These are phyloP conservation scores for Astyanax mexicanus DNA, from an alignment of 2,797 vertebrate species.

Conservation along the genomic window DNA sequence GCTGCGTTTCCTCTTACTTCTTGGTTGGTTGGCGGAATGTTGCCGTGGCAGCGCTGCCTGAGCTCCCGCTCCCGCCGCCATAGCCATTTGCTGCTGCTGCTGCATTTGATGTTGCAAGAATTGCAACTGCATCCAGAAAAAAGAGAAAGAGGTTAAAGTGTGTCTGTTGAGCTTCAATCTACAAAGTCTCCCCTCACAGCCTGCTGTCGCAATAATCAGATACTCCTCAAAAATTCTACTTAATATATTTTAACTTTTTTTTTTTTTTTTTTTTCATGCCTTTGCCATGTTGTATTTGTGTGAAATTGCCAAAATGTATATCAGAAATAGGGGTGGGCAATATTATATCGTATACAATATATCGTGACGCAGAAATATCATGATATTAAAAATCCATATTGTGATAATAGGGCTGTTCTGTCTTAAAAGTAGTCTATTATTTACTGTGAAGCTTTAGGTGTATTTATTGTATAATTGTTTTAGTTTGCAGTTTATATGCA, in stretches of 20 bases:
- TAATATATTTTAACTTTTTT: no score
- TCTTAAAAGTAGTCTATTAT: no score
- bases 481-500: no score
- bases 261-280: not conserved
- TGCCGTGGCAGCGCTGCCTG: slow-evolving; percentile 82
- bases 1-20: slow-evolving; percentile 95
- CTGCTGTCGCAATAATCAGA: not conserved
- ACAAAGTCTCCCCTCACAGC: slow-evolving; percentile 15
- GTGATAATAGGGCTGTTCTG: no score
- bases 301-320: no score
- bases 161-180: not conserved
- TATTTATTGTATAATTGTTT: no score
- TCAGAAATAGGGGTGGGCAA: no score
- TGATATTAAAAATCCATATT: no score
- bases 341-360: no score
- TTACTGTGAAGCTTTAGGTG: no score
- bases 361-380: no score
- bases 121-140: slow-evolving; percentile 85
- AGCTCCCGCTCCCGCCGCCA: slow-evolving; percentile 81
- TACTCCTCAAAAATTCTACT: not conserved
- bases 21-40: slow-evolving; percentile 95
- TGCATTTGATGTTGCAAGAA: slow-evolving; percentile 92
- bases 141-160: slow-evolving; percentile 34
- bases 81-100: slow-evolving; percentile 95
- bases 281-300: not conserved